Evolutionary conservation across 2,888 invertebrate genomes (phyloP), one percentile per base, ranked within the genome.

Genomic region (Idaea biselata): DNA sequence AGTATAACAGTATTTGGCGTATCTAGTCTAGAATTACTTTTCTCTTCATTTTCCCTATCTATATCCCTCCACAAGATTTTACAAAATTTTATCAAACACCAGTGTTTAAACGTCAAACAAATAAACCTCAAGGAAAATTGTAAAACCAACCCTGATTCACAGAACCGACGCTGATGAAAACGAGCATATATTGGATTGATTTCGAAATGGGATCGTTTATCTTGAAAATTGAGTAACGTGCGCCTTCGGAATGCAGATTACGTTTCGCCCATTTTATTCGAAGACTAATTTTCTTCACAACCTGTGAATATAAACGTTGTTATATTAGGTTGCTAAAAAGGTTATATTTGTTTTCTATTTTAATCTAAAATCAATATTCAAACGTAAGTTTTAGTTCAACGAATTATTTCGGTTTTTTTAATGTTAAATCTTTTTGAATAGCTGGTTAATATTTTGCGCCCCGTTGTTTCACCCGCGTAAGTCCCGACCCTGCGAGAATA

Each of bases 151-250:
- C 44, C 11, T 11, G 44, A 44, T 44, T 44, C 44, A 44, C 11
- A 44, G 56, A 56, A 56, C 57, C 60, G 11, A 44, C 60, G 62
- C 54, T 62, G 63, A 68, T 66, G 64, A 66, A 44, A 64, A 67
- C 67, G 62, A 67, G 64, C 59, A 66, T 63, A 65, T 63, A 70
- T 68, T 65, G 67, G 68, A 67, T 70, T 63, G 68, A 63, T 68
- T 67, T 60, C 61, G 74, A 76, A 83, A 83, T 80, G 78, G 78
- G 82, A 82, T 78, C 80, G 80, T 84, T 85, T 83, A 77, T 79
- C 78, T 76, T 75, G 72, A 74, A 74, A 74, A 74, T 74, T 69
- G 79, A 78, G 78, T 78, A 79, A 79, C 78, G 77, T 75, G 76
- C 70, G 68, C 65, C 63, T 64, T 69, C 69, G 64, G 80, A 75